Evolutionary conservation across 2,888 invertebrate genomes (phyloP).

Genomic region (Plutella xylostella): DNA sequence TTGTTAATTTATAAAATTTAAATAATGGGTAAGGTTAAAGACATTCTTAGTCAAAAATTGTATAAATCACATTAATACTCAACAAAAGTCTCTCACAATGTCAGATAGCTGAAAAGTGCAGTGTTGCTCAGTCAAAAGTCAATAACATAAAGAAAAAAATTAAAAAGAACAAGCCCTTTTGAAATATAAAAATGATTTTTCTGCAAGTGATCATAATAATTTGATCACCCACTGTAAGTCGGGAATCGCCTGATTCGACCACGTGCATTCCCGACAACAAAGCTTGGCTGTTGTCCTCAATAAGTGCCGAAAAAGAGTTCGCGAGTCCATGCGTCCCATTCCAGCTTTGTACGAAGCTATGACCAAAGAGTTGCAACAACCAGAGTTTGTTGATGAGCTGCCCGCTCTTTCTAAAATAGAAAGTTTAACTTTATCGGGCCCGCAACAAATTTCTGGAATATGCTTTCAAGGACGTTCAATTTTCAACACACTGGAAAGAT

Average conservation of each 20-base stretch:
- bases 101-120: too few species aligned
- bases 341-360: neutral
- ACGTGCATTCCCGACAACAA: neutral
- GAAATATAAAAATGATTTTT: too few species aligned
- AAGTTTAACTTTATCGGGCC: conserved; percentile 8
- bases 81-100: too few species aligned
- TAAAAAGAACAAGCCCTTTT: too few species aligned
- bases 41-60: too few species aligned
- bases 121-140: too few species aligned
- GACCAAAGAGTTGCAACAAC: neutral
- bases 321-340: neutral
- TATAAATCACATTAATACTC: too few species aligned
- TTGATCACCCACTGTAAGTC: too few species aligned
- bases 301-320: neutral
- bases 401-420: conserved; percentile 3
- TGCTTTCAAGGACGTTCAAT: conserved; percentile 6
- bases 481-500: conserved; percentile 8
- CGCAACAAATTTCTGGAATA: conserved; percentile 8
- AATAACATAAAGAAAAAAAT: too few species aligned
- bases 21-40: too few species aligned
- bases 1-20: too few species aligned
- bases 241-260: neutral
- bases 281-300: neutral
- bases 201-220: too few species aligned
- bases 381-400: conserved; percentile 10